Percentiles rank a stretch among this genome's conserved stretches.
Conservation (phyloP, 2,888 invertebrate species). For the Tenthredo notha region DNA sequence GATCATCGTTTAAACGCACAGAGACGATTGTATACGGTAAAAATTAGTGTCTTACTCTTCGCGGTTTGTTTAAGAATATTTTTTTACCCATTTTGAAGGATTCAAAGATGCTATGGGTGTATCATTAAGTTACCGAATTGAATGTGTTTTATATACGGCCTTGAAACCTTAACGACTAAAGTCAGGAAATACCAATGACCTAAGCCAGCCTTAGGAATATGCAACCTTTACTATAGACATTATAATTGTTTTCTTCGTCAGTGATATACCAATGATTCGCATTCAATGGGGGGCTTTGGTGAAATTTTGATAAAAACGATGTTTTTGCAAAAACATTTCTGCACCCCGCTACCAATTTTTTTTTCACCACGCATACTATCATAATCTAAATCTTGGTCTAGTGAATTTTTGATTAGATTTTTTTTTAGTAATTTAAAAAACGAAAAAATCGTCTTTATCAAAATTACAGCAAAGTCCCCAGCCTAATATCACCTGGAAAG, state of each 20-base stretch:
- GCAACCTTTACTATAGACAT: background rate
- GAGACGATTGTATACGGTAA: background rate
- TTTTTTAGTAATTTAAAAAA: no score
- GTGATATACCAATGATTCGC: background rate
- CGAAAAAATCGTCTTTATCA: no score
- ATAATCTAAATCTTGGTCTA: no score
- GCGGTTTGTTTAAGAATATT: background rate
- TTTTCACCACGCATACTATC: no score
- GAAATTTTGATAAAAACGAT: no score
- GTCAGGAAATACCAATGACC: slow-evolving; percentile 10
- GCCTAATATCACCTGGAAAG: background rate
- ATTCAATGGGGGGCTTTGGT: background rate
- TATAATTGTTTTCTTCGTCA: background rate
- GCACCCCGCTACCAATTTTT: no score
- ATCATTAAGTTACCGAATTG: background rate
- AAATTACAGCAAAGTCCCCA: no score
- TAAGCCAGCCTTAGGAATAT: background rate
- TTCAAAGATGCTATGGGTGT: background rate
- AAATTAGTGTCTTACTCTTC: background rate
- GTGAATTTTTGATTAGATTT: no score
- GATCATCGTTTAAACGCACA: background rate
- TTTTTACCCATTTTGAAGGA: background rate
- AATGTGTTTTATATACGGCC: slow-evolving; percentile 5
- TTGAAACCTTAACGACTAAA: slow-evolving; percentile 10
- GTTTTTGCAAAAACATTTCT: no score